Evolutionary conservation across 2,113 vertebrate genomes (phyloP).

Genomic region (Monarcha castaneiventris): DNA sequence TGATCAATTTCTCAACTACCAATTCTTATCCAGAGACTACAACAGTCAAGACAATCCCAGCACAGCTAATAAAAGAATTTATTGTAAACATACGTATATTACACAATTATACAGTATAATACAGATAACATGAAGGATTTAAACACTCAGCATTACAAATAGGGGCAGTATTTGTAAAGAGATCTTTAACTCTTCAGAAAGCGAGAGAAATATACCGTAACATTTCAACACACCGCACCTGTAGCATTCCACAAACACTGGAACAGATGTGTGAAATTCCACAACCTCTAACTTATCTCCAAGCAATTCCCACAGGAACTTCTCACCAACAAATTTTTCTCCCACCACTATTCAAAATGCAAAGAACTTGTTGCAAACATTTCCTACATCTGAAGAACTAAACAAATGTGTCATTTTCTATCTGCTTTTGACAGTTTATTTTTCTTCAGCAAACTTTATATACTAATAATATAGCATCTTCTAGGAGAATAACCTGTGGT

Average conservation of each 20-base stretch:
- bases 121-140: slow-evolving; percentile 62
- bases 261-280: neutral
- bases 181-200: slow-evolving; percentile 37
- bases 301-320: slow-evolving; percentile 6
- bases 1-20: neutral
- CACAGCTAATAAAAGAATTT: slow-evolving; percentile 72
- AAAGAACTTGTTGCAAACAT: neutral
- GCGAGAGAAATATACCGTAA: neutral
- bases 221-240: neutral
- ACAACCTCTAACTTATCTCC: neutral
- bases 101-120: slow-evolving; percentile 73
- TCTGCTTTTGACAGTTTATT: slow-evolving; percentile 7
- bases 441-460: slow-evolving; percentile 26
- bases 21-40: neutral
- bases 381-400: slow-evolving; percentile 26
- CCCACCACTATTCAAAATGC: neutral
- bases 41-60: slow-evolving; percentile 1
- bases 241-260: neutral
- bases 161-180: slow-evolving; percentile 6
- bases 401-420: slow-evolving; percentile 8
- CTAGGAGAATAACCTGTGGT: slow-evolving; percentile 33
- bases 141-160: slow-evolving; percentile 50
- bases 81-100: slow-evolving; percentile 72
- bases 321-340: neutral
- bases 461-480: slow-evolving; percentile 16